Evolutionary conservation across 2,888 invertebrate genomes (phyloP).

Genomic region (Latrodectus hesperus): DNA sequence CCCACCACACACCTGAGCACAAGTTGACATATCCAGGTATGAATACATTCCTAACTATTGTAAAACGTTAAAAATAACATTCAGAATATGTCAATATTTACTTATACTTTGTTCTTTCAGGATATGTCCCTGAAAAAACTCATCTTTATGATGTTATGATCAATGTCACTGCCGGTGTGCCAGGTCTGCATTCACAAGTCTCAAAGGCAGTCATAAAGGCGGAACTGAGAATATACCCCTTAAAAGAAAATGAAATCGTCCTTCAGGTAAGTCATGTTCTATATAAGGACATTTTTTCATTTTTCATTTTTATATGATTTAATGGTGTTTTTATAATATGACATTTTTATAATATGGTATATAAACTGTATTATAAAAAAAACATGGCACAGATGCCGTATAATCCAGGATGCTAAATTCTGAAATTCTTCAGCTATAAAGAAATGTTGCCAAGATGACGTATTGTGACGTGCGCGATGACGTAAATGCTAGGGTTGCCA

Average conservation of each 20-base stretch:
- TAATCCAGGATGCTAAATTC: no score
- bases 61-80: no score
- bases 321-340: no score
- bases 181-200: conserved; percentile 40
- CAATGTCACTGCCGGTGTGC: conserved; percentile 30
- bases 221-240: conserved; percentile 18
- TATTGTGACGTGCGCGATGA: no score
- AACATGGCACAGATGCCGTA: no score
- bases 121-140: neutral
- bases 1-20: conserved; percentile 32
- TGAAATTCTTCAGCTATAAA: no score
- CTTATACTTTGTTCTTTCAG: conserved; percentile 15
- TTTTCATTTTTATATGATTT: no score
- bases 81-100: neutral
- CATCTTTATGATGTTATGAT: conserved; percentile 22
- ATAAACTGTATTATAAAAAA: no score
- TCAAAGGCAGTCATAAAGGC: conserved; percentile 9
- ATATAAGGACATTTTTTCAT: neutral
- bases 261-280: conserved; percentile 5
- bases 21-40: conserved; percentile 42
- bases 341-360: no score
- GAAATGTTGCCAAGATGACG: no score
- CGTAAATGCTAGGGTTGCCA: no score
- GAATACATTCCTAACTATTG: neutral
- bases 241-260: neutral